These are phyloP conservation scores for Castor canadensis DNA, from an alignment of 2,113 vertebrate genomes.

Conservation along the genomic window DNA sequence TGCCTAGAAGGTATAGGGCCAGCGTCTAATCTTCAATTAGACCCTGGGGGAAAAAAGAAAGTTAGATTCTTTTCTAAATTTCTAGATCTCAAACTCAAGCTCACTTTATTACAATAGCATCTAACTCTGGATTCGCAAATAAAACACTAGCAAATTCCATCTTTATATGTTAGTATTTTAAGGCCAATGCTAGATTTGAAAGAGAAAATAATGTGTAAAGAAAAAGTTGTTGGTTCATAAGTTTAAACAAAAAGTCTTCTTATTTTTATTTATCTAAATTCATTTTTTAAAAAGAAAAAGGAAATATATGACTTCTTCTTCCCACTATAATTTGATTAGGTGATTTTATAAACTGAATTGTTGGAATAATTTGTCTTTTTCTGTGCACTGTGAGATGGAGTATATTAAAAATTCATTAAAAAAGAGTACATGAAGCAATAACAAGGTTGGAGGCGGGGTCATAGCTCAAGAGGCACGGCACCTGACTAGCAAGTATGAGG, in stretches of 20 bases:
- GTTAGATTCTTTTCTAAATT: neutral
- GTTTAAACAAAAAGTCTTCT: slow-evolving; percentile 30
- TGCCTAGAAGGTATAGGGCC: no score
- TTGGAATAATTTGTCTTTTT: neutral
- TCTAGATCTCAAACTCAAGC: neutral
- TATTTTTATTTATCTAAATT: slow-evolving; percentile 29
- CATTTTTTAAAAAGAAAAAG: neutral
- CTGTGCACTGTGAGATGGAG: neutral
- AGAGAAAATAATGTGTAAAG: neutral
- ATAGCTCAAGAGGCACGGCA: no score
- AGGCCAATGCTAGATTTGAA: neutral
- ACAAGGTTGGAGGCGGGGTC: no score
- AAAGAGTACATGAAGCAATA: no score
- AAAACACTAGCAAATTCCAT: slow-evolving; percentile 6
- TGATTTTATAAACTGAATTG: neutral
- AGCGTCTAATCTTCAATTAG: no score
- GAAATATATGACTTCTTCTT: neutral
- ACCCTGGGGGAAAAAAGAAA: neutral
- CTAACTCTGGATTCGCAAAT: neutral
- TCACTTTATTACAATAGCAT: neutral
- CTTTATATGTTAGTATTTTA: neutral
- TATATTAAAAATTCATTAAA: neutral
- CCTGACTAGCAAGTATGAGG: no score
- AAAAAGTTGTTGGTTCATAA: neutral
- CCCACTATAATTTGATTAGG: neutral